Evolutionary conservation across 1,140 invertebrate species (phyloP).

Genomic region (Drosophila repleta): DNA sequence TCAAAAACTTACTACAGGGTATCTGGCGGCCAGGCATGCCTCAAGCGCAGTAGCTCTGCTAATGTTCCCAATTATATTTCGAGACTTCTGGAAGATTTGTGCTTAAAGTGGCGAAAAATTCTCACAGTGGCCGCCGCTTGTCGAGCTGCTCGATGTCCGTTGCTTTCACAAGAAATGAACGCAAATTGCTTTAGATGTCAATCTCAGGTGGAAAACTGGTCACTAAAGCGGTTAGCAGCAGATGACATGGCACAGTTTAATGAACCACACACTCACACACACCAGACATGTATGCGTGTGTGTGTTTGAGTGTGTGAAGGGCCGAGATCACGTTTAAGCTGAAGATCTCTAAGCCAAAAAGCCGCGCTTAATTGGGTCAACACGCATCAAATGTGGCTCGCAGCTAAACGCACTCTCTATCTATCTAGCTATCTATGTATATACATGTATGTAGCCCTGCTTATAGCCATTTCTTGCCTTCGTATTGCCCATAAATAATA

Average conservation of each 20-base stretch:
- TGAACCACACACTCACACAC: constrained; percentile 26
- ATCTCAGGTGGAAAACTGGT: constrained; percentile 46
- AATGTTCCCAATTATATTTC: constrained; percentile 6
- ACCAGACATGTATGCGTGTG: neutral
- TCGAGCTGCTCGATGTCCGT: constrained; percentile 32
- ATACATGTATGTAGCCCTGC: neutral
- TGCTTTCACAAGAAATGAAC: constrained; percentile 47
- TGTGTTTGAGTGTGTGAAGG: constrained; percentile 18
- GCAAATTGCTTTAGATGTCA: constrained; percentile 43
- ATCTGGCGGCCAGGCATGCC: neutral
- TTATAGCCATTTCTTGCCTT: neutral
- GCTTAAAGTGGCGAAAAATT: constrained; percentile 40
- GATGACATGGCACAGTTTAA: constrained; percentile 32
- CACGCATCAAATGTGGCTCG: constrained; percentile 9
- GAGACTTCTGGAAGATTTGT: constrained; percentile 16
- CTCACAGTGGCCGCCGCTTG: constrained; percentile 28
- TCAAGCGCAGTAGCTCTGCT: neutral
- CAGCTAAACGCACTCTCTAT: constrained; percentile 4
- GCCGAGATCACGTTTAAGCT: constrained; percentile 42
- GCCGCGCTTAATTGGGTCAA: constrained; percentile 44
- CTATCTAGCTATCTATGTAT: too few species aligned
- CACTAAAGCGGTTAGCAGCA: constrained; percentile 14
- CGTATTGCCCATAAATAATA: constrained; percentile 20
- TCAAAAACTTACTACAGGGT: neutral
- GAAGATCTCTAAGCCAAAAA: constrained; percentile 16